phyloP scores from a whole-genome alignment of 1,140 invertebrate genomes.

The Schlechtendalia chinensis region DNA sequence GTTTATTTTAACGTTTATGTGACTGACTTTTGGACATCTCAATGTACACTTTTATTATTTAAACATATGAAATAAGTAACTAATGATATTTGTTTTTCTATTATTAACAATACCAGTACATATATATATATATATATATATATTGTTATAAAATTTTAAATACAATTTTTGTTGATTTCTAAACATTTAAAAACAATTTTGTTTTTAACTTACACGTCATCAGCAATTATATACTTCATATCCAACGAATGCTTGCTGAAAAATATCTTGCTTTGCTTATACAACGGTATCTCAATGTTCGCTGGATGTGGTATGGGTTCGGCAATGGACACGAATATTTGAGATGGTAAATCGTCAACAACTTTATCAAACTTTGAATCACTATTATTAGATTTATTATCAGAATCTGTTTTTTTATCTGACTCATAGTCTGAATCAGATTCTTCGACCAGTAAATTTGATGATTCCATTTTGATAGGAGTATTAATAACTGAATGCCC shows the following conservation, averaged over 20 bases:
- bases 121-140: too few species aligned
- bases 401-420: constrained; percentile 50
- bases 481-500: constrained; percentile 67
- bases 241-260: constrained; percentile 86
- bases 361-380: background rate
- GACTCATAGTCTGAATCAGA: constrained; percentile 50
- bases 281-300: constrained; percentile 86
- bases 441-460: constrained; percentile 22
- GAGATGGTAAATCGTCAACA: background rate
- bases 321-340: constrained; percentile 70
- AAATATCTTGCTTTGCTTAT: constrained; percentile 73
- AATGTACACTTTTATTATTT: too few species aligned
- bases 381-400: constrained; percentile 41
- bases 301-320: constrained; percentile 89
- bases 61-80: too few species aligned
- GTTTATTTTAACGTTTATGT: too few species aligned
- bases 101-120: too few species aligned
- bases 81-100: too few species aligned
- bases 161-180: too few species aligned
- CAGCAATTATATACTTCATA: constrained; percentile 92
- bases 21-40: too few species aligned
- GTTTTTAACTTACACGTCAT: constrained; percentile 76
- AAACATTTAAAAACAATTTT: too few species aligned
- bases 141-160: too few species aligned
- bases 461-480: constrained; percentile 53